Evolutionary conservation across 2,888 invertebrate species (phyloP).

Genomic region (Poecilobothrus nobilitatus): DNA sequence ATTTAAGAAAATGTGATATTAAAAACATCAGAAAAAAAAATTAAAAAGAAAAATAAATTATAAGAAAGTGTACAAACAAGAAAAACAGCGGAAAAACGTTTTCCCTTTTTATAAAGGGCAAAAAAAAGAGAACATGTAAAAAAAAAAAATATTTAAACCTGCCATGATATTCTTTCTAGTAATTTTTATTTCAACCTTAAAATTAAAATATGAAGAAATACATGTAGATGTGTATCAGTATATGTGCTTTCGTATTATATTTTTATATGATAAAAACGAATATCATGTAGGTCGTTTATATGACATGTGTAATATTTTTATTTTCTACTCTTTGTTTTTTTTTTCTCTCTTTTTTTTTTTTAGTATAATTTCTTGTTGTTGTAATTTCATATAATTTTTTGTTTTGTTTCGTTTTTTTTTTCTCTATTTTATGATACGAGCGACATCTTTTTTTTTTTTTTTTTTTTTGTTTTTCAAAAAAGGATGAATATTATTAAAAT

Average conservation of each 20-base stretch:
- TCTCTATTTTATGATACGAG: not conserved
- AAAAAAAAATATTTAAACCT: not conserved
- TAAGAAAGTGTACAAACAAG: not conserved
- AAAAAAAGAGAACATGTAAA: not conserved
- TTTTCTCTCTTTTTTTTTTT: not conserved
- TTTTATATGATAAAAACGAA: not conserved
- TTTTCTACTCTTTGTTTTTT: not conserved
- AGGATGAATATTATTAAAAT: conserved; percentile 4
- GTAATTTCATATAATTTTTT: too few species aligned
- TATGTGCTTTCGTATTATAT: too few species aligned
- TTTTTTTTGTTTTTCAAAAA: not conserved
- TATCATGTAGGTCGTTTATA: not conserved
- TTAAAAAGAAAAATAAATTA: not conserved
- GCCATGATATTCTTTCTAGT: not conserved
- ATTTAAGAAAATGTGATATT: not conserved
- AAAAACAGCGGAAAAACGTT: not conserved
- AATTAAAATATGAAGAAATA: too few species aligned
- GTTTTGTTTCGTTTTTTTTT: not conserved
- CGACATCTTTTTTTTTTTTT: not conserved
- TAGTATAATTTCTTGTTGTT: not conserved
- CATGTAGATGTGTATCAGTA: too few species aligned
- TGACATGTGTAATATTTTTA: not conserved
- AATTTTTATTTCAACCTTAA: not conserved
- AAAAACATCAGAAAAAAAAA: not conserved
- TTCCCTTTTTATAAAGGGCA: not conserved